Percentiles rank a stretch among this genome's conserved stretches.
These are phyloP conservation scores for Dendrolimus houi DNA, from an alignment of 2,888 invertebrate genomes.

Conservation along the genomic window DNA sequence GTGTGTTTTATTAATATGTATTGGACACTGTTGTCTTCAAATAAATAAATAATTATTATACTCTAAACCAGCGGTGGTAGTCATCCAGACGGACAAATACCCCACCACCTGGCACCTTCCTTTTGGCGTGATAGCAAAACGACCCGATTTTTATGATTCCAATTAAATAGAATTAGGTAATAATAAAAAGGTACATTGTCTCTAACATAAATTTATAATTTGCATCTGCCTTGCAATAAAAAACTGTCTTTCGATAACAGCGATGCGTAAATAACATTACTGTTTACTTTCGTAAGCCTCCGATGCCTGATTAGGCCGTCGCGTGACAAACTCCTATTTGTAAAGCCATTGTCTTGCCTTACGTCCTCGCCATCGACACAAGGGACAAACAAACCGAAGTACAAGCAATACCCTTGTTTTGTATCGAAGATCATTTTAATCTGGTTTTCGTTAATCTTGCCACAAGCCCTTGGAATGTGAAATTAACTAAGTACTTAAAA, in stretches of 20 bases:
- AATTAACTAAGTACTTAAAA: no score
- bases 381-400: slow-evolving; percentile 42
- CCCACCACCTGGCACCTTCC: no score
- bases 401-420: neutral
- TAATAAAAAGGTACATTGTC: neutral
- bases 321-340: slow-evolving; percentile 74
- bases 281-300: slow-evolving; percentile 54
- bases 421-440: neutral
- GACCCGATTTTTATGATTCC: no score
- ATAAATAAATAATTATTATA: no score
- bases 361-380: slow-evolving; percentile 58
- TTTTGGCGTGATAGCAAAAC: no score
- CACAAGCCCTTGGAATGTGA: no score
- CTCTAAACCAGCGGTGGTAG: no score
- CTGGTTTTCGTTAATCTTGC: neutral
- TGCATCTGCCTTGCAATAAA: slow-evolving; percentile 35
- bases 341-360: slow-evolving; percentile 66
- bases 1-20: no score
- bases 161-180: no score
- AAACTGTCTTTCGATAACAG: slow-evolving; percentile 58
- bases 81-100: no score
- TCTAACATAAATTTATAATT: slow-evolving; percentile 24
- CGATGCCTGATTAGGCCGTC: slow-evolving; percentile 64
- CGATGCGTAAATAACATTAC: slow-evolving; percentile 65
- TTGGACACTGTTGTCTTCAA: no score